These are phyloP conservation scores for Bucorvus abyssinicus DNA, from an alignment of 2,797 vertebrate genomes.

Conservation along the genomic window DNA sequence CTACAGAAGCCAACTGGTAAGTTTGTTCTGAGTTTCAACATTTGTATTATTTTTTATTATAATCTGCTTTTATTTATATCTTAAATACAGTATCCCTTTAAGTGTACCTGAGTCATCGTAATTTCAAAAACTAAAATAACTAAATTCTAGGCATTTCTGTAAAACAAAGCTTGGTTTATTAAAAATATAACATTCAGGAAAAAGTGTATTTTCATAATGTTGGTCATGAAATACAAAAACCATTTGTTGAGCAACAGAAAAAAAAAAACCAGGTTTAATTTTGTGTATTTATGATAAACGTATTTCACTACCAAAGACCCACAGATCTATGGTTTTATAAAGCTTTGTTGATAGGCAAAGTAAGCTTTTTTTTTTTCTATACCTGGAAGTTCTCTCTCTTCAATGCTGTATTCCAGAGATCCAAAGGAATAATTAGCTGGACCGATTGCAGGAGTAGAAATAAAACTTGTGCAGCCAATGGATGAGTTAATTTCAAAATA, in stretches of 20 bases:
- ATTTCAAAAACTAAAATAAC: neutral
- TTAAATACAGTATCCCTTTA: neutral
- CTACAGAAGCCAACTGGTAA: neutral
- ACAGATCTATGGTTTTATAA: neutral
- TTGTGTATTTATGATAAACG: neutral
- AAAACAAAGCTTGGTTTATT: neutral
- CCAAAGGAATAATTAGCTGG: slow-evolving; percentile 88
- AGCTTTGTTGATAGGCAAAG: neutral
- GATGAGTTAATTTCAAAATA: slow-evolving; percentile 93
- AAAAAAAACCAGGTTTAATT: neutral
- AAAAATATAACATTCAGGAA: neutral
- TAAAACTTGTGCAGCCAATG: slow-evolving; percentile 87
- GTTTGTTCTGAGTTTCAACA: neutral
- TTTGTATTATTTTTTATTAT: neutral
- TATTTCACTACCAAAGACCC: neutral
- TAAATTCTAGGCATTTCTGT: neutral
- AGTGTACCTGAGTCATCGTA: neutral
- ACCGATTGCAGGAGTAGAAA: slow-evolving; percentile 85
- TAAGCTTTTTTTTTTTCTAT: slow-evolving; percentile 22
- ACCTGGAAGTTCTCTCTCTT: slow-evolving; percentile 86
- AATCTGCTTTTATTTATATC: neutral
- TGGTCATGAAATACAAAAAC: neutral
- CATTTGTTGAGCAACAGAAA: neutral
- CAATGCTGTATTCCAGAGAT: slow-evolving; percentile 83
- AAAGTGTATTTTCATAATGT: neutral